A percentile compares a stretch with the other conserved stretches of the same genome.
Evolutionary conservation across 2,888 invertebrate species (phyloP).

Genomic region (Lamellibrachia columna): DNA sequence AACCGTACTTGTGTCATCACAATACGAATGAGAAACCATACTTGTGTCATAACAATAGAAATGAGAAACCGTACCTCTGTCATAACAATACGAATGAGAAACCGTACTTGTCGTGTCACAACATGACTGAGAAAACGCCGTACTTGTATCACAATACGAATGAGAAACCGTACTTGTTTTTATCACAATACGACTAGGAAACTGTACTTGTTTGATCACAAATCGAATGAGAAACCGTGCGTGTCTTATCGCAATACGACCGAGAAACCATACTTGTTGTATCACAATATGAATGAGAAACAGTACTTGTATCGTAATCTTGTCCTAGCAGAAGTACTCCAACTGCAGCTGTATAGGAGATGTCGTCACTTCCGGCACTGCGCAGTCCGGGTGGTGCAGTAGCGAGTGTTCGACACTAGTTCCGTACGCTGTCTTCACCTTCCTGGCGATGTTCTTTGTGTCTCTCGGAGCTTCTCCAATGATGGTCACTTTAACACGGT

Average conservation of each 20-base stretch:
- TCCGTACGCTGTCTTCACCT: constrained; percentile 28
- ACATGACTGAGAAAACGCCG: too few species aligned
- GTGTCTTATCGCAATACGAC: not conserved
- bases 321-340: not conserved
- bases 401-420: constrained; percentile 25
- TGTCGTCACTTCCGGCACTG: constrained; percentile 1
- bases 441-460: constrained; percentile 26
- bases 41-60: too few species aligned
- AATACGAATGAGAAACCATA: too few species aligned
- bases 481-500: constrained; percentile 27
- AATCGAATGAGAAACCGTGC: not conserved
- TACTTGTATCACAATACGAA: too few species aligned
- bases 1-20: too few species aligned
- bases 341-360: constrained; percentile 1
- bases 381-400: constrained; percentile 21
- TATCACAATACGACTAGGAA: too few species aligned
- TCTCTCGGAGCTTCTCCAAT: constrained; percentile 27
- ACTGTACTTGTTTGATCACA: not conserved
- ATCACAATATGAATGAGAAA: not conserved
- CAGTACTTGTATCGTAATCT: not conserved
- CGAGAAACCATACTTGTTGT: not conserved
- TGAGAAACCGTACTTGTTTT: too few species aligned
- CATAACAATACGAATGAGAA: too few species aligned
- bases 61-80: too few species aligned
- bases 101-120: too few species aligned